Conservation (phyloP, 2,888 invertebrate species). For the Odontomyia ornata region DNA sequence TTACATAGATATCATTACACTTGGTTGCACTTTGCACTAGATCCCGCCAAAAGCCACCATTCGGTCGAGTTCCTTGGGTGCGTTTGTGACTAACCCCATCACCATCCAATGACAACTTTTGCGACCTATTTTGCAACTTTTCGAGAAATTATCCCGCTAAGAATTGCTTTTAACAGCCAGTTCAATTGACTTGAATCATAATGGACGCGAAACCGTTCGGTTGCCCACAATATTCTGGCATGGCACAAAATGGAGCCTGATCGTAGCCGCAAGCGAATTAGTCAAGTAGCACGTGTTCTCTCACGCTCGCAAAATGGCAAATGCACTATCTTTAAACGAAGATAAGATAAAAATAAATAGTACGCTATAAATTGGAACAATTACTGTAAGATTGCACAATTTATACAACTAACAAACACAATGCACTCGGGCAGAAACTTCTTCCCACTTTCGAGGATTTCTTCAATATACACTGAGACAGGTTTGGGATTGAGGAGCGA, state of each 20-base stretch:
- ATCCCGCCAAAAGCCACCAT: too few relatives aligned
- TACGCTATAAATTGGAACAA: too few relatives aligned
- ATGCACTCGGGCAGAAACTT: not conserved
- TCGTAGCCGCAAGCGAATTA: too few relatives aligned
- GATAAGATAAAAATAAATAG: too few relatives aligned
- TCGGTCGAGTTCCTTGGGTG: conserved; percentile 37
- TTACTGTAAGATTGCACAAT: too few relatives aligned
- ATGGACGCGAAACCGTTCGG: not conserved
- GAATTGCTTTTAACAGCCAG: conserved; percentile 40
- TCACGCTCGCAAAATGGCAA: not conserved
- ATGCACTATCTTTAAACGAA: not conserved
- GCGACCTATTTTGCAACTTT: conserved; percentile 54
- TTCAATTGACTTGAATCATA: conserved; percentile 21
- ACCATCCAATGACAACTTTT: not conserved
- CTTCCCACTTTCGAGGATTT: not conserved
- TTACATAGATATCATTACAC: too few relatives aligned
- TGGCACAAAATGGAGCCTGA: conserved; percentile 28
- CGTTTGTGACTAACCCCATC: conserved; percentile 3
- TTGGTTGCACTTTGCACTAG: conserved; percentile 68
- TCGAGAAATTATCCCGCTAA: not conserved
- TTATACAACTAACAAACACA: too few relatives aligned
- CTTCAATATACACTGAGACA: not conserved
- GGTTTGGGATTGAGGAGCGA: not conserved
- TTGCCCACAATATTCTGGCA: not conserved
- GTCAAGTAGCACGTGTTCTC: conserved; percentile 1